Conservation (phyloP, 2,888 invertebrate species). For the Dryadula phaetusa region DNA sequence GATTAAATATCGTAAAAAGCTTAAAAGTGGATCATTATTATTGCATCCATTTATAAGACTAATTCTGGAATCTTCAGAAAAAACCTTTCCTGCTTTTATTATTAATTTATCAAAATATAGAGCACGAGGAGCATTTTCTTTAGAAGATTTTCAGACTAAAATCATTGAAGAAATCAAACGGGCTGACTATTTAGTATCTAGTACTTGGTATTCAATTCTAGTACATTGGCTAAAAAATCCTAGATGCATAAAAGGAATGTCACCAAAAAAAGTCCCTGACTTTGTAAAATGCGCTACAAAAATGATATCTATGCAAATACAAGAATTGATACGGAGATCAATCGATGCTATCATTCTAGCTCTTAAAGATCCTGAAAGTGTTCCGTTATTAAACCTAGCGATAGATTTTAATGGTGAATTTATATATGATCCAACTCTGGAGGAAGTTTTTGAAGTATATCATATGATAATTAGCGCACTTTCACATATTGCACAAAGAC, state of each 20-base stretch:
- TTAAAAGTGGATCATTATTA: constrained; percentile 84
- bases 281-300: constrained; percentile 75
- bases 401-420: constrained; percentile 83
- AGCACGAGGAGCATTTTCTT: constrained; percentile 65
- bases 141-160: constrained; percentile 64
- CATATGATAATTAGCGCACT: constrained; percentile 84
- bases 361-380: constrained; percentile 77
- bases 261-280: constrained; percentile 63
- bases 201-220: constrained; percentile 75
- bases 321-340: constrained; percentile 87
- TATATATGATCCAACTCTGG: constrained; percentile 84
- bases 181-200: constrained; percentile 74
- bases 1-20: constrained; percentile 80
- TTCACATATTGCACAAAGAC: constrained; percentile 81
- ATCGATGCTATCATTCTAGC: constrained; percentile 85
- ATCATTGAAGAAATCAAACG: constrained; percentile 71
- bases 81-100: constrained; percentile 80
- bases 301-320: constrained; percentile 85
- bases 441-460: constrained; percentile 83
- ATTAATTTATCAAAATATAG: constrained; percentile 80
- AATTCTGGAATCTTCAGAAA: constrained; percentile 81
- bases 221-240: constrained; percentile 79
- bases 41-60: constrained; percentile 86
- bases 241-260: constrained; percentile 72
- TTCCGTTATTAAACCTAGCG: constrained; percentile 86